phyloP scores from a whole-genome alignment of 2,113 vertebrate species.

The Siniperca knerii region DNA sequence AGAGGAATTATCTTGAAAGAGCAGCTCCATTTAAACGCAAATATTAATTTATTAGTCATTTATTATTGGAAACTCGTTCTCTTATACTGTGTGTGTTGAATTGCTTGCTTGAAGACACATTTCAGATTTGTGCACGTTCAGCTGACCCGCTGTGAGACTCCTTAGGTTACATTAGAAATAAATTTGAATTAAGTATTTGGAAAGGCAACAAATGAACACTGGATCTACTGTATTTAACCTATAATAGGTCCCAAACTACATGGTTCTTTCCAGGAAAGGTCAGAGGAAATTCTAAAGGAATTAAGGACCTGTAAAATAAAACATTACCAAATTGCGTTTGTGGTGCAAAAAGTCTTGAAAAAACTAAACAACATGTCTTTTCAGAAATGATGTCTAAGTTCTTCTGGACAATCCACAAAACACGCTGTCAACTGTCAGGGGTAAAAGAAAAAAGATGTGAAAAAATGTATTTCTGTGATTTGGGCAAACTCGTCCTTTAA shows the following conservation, averaged over 20 bases:
- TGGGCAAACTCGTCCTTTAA: constrained; percentile 34
- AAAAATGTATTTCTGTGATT: constrained; percentile 4
- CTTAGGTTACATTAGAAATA: not conserved
- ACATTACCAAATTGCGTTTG: not conserved
- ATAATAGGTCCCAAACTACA: not conserved
- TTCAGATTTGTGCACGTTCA: not conserved
- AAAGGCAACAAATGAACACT: not conserved
- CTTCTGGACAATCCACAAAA: not conserved
- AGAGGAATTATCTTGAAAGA: not conserved
- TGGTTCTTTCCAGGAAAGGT: not conserved
- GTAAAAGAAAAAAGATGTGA: not conserved
- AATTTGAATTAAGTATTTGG: not conserved
- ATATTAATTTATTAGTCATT: not conserved
- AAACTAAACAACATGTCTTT: not conserved
- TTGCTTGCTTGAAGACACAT: not conserved
- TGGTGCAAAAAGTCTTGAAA: not conserved
- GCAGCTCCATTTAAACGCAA: not conserved
- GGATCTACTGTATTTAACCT: not conserved
- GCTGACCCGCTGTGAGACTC: not conserved
- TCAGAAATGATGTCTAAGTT: not conserved
- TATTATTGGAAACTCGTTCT: not conserved
- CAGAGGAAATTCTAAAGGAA: not conserved
- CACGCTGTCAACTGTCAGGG: not conserved
- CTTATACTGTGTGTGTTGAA: not conserved
- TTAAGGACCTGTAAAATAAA: not conserved